Evolutionary conservation across 1,140 invertebrate genomes (phyloP).

Genomic region (Ostrea denselamellosa): DNA sequence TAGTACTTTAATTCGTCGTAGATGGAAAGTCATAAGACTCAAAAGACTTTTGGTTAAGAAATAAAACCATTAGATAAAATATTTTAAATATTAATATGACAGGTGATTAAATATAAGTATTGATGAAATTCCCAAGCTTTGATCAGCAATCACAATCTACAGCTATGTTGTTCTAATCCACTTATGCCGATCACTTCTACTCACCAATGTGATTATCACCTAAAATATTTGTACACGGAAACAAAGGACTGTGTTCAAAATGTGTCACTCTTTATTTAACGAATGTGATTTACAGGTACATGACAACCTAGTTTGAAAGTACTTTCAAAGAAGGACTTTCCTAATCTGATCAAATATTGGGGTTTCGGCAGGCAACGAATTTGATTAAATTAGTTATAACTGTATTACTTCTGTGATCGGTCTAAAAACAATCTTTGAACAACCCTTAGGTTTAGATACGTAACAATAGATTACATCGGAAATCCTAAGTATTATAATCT

Average conservation of each 20-base stretch:
- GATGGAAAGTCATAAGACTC: background rate
- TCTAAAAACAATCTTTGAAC: background rate
- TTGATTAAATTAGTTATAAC: background rate
- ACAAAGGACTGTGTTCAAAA: conserved; percentile 20
- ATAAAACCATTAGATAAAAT: background rate
- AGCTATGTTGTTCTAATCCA: background rate
- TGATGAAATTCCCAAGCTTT: background rate
- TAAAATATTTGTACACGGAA: conserved; percentile 33
- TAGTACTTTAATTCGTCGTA: background rate
- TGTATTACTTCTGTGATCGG: conserved; percentile 17
- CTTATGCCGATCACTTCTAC: background rate
- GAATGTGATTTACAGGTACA: conserved; percentile 26
- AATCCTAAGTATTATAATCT: conserved; percentile 23
- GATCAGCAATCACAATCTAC: background rate
- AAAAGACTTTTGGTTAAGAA: background rate
- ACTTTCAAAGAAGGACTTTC: background rate
- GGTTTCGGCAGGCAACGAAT: background rate
- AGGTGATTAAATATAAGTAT: conserved; percentile 25
- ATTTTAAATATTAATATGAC: background rate
- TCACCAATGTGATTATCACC: background rate
- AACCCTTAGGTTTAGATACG: background rate
- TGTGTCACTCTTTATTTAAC: background rate
- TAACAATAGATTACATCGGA: background rate
- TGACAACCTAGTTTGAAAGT: background rate
- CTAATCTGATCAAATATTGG: background rate